These are phyloP conservation scores for Andrena chrysosceles DNA, from an alignment of 2,888 invertebrate species.

Conservation along the genomic window DNA sequence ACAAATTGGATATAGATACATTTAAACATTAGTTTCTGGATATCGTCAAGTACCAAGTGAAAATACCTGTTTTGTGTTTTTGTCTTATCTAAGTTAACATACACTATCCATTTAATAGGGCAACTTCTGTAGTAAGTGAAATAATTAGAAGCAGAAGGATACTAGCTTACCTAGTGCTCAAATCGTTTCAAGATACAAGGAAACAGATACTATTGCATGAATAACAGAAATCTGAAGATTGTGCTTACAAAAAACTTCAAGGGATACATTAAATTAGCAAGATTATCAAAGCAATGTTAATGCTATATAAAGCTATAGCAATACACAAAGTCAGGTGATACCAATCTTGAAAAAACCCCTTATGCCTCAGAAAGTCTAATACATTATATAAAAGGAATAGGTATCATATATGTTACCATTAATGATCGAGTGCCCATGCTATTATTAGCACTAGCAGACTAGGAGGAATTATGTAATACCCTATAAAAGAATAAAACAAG, in stretches of 20 bases:
- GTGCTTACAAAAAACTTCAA: constrained; percentile 64
- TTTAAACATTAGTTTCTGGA: not conserved
- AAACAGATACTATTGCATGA: constrained; percentile 51
- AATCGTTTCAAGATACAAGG: constrained; percentile 43
- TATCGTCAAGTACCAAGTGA: constrained; percentile 29
- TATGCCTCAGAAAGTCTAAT: constrained; percentile 57
- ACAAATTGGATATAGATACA: not conserved
- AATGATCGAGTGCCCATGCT: constrained; percentile 20
- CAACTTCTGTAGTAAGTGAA: constrained; percentile 33
- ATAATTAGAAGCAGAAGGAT: constrained; percentile 54
- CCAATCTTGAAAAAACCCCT: constrained; percentile 48
- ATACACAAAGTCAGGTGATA: constrained; percentile 69
- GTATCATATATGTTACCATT: constrained; percentile 2
- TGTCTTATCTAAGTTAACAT: constrained; percentile 24
- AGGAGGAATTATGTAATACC: constrained; percentile 11
- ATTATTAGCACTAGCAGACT: constrained; percentile 6
- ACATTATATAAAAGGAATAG: constrained; percentile 30
- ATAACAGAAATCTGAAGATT: constrained; percentile 42
- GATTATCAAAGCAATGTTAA: constrained; percentile 73
- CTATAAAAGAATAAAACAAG: not conserved
- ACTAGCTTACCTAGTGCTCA: constrained; percentile 55
- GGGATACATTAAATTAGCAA: constrained; percentile 67
- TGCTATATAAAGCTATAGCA: constrained; percentile 76
- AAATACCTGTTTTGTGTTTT: constrained; percentile 15
- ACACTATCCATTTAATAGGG: constrained; percentile 28